Base-by-base conservation (phyloP, 2,888 invertebrate genomes). In the Tachystola acroxantha region DNA sequence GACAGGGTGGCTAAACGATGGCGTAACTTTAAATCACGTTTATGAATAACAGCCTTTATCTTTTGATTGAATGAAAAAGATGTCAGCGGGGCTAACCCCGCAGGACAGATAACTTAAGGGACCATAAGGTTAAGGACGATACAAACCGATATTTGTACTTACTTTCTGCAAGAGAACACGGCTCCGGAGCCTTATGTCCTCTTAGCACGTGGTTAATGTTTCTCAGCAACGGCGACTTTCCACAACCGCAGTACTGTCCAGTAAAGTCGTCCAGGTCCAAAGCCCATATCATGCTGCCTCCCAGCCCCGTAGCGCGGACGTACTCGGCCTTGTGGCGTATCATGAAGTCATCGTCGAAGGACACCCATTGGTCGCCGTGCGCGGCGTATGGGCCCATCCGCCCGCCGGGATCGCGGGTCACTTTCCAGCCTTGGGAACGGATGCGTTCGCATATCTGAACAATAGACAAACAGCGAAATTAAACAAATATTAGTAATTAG, bases 271-370 rank as follows among this genome's bases (percentile, higher is more conserved):
- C 96, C 37, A 96, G 77, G 71, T 96, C 96, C 9, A 96, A 77
- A 0, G 96, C 94, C 96, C 96, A 96, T 12, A 95, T 91, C 96
- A 96, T 96, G 27, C 93, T 93, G 22, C 96, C 96, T 10, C 93
- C 96, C 2, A 97, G 84, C 0, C 91, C 92, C 88, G 94, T 92
- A 1, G 91, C 89, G 42, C 92, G 91, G 5, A 96, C 91, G 58
- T 92, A 96, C 57, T 95, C 92, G 2, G 95, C 92, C 74, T 97
- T 97, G 53, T 94, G 92, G 16, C 91, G 88, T 11, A 95, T 91
- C 91, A 96, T 96, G 22, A 90, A 89, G 22, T 92, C 90, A 67
- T 97, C 97, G 62, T 97, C 97, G 57, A 96, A 97, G 5, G 96
- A 95, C 4, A 96, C 96, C 97, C 97, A 97, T 59, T 97, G 97